Conservation (phyloP, 1,140 invertebrate species). For the Telenomus remus region DNA sequence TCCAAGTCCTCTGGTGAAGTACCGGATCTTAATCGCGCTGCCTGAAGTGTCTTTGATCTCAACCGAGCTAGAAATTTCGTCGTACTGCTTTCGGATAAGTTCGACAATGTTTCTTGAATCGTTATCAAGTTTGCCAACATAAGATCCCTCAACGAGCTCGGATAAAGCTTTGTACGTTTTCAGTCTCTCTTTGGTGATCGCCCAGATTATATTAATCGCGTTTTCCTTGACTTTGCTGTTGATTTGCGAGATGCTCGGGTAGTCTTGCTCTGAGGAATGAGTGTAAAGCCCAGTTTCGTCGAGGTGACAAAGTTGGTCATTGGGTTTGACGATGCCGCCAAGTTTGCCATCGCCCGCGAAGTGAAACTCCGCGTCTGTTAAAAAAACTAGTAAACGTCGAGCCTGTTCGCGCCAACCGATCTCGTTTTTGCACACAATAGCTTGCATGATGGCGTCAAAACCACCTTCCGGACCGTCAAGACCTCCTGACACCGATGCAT, state of each 20-base stretch:
- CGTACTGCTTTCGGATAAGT: slow-evolving; percentile 91
- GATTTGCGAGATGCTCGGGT: slow-evolving; percentile 97
- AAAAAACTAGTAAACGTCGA: slow-evolving; percentile 95
- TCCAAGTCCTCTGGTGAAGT: slow-evolving; percentile 88
- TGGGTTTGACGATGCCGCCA: slow-evolving; percentile 94
- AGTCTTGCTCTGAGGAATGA: slow-evolving; percentile 89
- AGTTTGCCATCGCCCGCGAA: slow-evolving; percentile 94
- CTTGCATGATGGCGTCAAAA: slow-evolving; percentile 99
- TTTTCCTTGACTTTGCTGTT: slow-evolving; percentile 94
- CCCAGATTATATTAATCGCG: slow-evolving; percentile 98
- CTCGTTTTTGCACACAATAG: slow-evolving; percentile 90
- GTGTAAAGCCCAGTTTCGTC: slow-evolving; percentile 84
- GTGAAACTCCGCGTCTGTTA: slow-evolving; percentile 98
- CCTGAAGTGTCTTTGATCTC: slow-evolving; percentile 95
- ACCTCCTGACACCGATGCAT: slow-evolving; percentile 94
- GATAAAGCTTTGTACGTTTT: slow-evolving; percentile 89
- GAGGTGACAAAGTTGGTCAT: slow-evolving; percentile 94
- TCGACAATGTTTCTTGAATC: slow-evolving; percentile 96
- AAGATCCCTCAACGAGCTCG: slow-evolving; percentile 87
- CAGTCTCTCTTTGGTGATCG: slow-evolving; percentile 93
- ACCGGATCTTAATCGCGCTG: slow-evolving; percentile 88
- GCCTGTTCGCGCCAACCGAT: slow-evolving; percentile 95
- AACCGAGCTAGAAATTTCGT: slow-evolving; percentile 93
- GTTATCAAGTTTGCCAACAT: slow-evolving; percentile 87
- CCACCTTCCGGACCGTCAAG: slow-evolving; percentile 98